Percentiles rank a stretch among this genome's conserved stretches.
Conservation (phyloP, 2,797 vertebrate species). For the Eremophila alpestris region DNA sequence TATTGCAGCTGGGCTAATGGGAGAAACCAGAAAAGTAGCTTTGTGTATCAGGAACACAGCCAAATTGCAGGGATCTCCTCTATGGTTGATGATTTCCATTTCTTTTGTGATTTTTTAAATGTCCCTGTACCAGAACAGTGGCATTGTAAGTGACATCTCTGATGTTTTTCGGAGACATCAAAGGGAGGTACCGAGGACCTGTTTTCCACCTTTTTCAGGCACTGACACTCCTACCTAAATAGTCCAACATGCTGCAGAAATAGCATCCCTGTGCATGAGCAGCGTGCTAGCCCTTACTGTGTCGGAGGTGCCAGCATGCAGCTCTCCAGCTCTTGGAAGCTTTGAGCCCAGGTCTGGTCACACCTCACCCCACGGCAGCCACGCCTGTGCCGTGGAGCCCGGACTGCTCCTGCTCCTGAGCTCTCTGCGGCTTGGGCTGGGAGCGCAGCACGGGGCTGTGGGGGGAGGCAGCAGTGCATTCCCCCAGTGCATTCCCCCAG, state of each 20-base stretch:
- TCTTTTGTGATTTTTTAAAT: not conserved
- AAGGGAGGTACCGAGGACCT: not conserved
- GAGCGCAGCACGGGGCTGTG: fast-evolving
- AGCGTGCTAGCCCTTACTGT: fast-evolving
- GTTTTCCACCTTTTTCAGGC: not conserved
- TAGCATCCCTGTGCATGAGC: not conserved
- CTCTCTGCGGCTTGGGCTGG: not conserved
- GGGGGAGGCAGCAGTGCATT: not conserved
- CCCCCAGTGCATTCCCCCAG: not conserved
- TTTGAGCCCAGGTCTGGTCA: not conserved
- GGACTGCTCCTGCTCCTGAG: not conserved
- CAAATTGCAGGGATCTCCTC: slow-evolving; percentile 21
- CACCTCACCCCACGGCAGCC: not conserved
- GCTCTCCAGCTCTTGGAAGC: not conserved
- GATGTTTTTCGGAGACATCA: not conserved
- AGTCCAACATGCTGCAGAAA: not conserved
- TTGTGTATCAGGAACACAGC: slow-evolving; percentile 9
- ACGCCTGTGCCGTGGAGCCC: fast-evolving
- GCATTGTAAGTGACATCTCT: too few relatives aligned
- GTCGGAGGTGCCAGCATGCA: not conserved
- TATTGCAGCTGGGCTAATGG: not conserved
- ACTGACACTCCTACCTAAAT: not conserved
- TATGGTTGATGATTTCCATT: not conserved
- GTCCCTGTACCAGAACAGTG: not conserved
- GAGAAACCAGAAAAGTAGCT: not conserved